A percentile compares a stretch with the other conserved stretches of the same genome.
phyloP scores from a whole-genome alignment of 2,888 invertebrate genomes.

The Steinernema scapterisci region DNA sequence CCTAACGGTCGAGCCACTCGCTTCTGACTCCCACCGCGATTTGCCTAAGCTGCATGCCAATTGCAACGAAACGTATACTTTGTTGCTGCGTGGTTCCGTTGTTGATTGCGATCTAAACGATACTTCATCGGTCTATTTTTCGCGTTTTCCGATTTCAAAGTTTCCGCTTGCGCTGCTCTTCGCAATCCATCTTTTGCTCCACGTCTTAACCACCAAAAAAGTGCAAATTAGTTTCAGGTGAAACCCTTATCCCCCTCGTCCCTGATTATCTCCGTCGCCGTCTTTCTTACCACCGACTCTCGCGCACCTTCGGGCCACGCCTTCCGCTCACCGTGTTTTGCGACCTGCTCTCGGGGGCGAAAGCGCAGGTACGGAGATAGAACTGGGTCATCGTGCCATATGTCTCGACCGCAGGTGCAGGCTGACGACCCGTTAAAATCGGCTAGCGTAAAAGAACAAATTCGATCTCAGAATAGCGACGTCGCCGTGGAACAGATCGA shows the following conservation, averaged over 20 bases:
- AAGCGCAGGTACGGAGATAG: constrained; percentile 25
- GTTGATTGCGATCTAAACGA: no score
- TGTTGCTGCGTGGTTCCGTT: no score
- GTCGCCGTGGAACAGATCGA: constrained; percentile 31
- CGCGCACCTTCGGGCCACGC: constrained; percentile 30
- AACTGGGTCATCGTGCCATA: constrained; percentile 33
- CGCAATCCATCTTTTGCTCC: not conserved
- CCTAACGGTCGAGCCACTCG: no score
- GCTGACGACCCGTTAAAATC: constrained; percentile 33
- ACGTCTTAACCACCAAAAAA: not conserved
- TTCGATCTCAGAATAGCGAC: constrained; percentile 31
- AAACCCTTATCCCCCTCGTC: constrained; percentile 22
- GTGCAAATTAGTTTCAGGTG: constrained; percentile 17
- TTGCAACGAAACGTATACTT: no score
- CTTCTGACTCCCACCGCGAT: no score
- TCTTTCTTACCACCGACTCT: constrained; percentile 7
- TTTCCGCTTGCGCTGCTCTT: not conserved
- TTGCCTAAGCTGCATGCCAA: no score
- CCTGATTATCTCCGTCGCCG: not conserved
- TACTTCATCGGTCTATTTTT: no score
- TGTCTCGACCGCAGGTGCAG: constrained; percentile 32
- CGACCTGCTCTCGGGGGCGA: constrained; percentile 26
- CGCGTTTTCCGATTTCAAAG: no score
- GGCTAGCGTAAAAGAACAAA: constrained; percentile 32
- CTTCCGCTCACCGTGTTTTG: constrained; percentile 31